Conservation (phyloP, 2,797 vertebrate species). For the Erithacus rubecula region DNA sequence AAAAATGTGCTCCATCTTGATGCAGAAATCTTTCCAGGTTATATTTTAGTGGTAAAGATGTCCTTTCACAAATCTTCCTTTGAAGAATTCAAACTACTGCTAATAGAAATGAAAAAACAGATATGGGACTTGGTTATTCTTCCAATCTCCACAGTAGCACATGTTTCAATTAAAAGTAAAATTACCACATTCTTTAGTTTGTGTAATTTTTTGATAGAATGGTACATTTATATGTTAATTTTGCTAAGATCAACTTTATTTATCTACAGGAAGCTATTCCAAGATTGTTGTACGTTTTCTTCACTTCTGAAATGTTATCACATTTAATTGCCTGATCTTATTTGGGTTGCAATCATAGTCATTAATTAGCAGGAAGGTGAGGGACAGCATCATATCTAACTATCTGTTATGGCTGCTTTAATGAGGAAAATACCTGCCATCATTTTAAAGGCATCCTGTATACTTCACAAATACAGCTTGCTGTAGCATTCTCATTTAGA, state of each 20-base stretch:
- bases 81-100: background rate
- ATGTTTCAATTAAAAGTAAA: constrained; percentile 79
- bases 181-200: constrained; percentile 72
- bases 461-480: constrained; percentile 84
- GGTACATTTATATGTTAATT: constrained; percentile 83
- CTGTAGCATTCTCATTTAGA: constrained; percentile 83
- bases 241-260: constrained; percentile 81
- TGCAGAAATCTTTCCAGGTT: background rate
- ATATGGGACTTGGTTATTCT: constrained; percentile 28
- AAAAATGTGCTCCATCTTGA: background rate
- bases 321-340: constrained; percentile 91
- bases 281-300: constrained; percentile 79
- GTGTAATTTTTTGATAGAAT: constrained; percentile 74
- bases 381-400: constrained; percentile 88
- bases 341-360: constrained; percentile 87
- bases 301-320: constrained; percentile 89
- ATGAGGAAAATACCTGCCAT: constrained; percentile 85
- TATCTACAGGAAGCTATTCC: constrained; percentile 76
- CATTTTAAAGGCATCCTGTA: constrained; percentile 82
- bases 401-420: constrained; percentile 88
- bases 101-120: background rate
- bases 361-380: constrained; percentile 92
- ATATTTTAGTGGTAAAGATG: background rate
- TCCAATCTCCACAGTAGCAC: constrained; percentile 11
- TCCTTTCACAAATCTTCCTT: background rate